Conservation (phyloP, 2,113 vertebrate species). For the Perccottus glenii region DNA sequence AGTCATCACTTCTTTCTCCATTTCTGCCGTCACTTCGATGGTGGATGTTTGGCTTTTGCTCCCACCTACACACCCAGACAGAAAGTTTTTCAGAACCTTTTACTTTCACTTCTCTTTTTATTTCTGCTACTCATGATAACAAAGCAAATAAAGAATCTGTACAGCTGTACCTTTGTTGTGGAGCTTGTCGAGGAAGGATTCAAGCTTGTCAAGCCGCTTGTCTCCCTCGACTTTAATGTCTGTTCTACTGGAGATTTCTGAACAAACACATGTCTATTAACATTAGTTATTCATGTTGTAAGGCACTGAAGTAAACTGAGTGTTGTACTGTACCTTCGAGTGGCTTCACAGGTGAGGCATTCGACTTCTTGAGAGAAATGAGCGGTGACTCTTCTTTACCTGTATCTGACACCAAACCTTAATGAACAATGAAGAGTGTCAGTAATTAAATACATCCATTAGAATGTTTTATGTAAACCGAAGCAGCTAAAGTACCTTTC, state of each 20-base stretch:
- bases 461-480: neutral
- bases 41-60: constrained; percentile 70
- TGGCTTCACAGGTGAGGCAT: constrained; percentile 76
- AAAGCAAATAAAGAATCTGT: too few relatives aligned
- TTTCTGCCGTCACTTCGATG: constrained; percentile 78
- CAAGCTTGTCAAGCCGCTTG: constrained; percentile 82
- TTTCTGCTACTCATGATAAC: neutral
- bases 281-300: neutral
- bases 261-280: constrained; percentile 1
- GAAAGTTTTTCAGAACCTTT: constrained; percentile 13
- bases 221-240: constrained; percentile 79
- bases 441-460: neutral
- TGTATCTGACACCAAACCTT: constrained; percentile 76
- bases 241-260: constrained; percentile 78
- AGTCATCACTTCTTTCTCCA: constrained; percentile 82
- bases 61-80: constrained; percentile 50
- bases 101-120: neutral
- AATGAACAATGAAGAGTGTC: constrained; percentile 8
- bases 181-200: constrained; percentile 83
- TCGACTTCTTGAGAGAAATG: constrained; percentile 66
- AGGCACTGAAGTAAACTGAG: neutral
- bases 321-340: constrained; percentile 75
- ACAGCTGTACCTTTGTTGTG: constrained; percentile 76
- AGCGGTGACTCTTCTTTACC: constrained; percentile 69
- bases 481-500: constrained; percentile 64